Evolutionary conservation across 2,113 vertebrate species (phyloP), one percentile per base, ranked within the genome.

Genomic region (Heliornis fulica): DNA sequence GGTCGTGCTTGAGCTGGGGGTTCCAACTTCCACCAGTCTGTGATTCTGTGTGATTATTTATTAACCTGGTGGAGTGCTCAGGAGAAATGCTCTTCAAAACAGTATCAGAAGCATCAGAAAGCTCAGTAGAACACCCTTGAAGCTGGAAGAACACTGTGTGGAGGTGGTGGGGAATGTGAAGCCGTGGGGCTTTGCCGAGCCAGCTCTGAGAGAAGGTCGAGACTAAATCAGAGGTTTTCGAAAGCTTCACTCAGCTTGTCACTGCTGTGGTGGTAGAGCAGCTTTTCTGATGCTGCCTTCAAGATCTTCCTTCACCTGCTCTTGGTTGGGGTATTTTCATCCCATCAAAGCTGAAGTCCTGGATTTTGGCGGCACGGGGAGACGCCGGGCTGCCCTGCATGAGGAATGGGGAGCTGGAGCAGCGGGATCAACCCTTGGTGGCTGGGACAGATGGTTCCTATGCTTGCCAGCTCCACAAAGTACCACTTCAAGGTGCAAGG

Each of bases 361-460:
- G 1, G 48, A 2, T 60, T 57, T 41, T 1, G 6, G 63, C 57
- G 66, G 68, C 1, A 0, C 0, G 3, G 34, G 51, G 36, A 57
- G 63, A 21, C 56, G 61, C 19, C 13, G 5, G 40, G 34, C 29
- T 64, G 56, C 21, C 41, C 61, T n/a, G 11, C 8, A 1, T 4
- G 16, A 41, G 56, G n/a, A 16, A 41, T 26, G 25, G 19, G 21
- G 31, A 87, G 19, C n/a, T 22, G 16, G 3, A 1, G 3, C 34
- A 34, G 38, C 25, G 25, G 40, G 16, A 36, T n/a, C 34, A 68
- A 45, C 21, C 32, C 29, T 45, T 41, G 25, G 22, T 19, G n/a
- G 17, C 59, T 46, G 45, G 36, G 9, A 25, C 56, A 34, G 32
- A 19, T 10, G 43, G 13, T 59, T 32, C 41, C 17, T 54, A 0